Evolutionary conservation across 2,797 vertebrate species (phyloP).

Genomic region (Brachyrhaphis roseni): DNA sequence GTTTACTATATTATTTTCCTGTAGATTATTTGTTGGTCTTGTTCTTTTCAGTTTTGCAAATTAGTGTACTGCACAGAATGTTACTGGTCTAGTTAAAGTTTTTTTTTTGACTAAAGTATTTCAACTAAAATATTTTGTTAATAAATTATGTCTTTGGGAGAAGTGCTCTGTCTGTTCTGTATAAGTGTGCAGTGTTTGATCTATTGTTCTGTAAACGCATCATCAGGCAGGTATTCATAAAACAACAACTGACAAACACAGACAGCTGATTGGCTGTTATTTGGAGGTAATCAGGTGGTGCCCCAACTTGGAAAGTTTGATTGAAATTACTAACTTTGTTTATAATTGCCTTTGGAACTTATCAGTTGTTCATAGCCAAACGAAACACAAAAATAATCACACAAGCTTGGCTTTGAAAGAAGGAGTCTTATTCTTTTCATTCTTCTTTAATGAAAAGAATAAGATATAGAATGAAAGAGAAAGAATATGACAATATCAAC

Average conservation of each 20-base stretch:
- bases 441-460: not conserved
- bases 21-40: too few species aligned
- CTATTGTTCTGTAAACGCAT: not conserved
- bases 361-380: not conserved
- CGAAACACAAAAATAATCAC: not conserved
- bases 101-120: not conserved
- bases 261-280: not conserved
- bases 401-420: slow-evolving; percentile 16
- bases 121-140: not conserved
- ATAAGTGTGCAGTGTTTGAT: not conserved
- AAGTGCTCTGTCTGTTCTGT: not conserved
- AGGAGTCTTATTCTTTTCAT: too few species aligned
- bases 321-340: not conserved
- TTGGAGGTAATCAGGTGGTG: not conserved
- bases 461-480: not conserved
- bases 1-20: too few species aligned
- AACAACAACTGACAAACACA: not conserved
- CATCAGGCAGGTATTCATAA: not conserved
- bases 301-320: not conserved
- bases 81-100: not conserved
- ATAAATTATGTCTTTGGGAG: not conserved
- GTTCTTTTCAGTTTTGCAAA: too few species aligned
- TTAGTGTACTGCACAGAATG: too few species aligned
- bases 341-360: not conserved
- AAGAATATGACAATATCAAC: not conserved